Percentiles rank a stretch among this genome's conserved stretches.
Evolutionary conservation across 2,113 vertebrate species (phyloP).

Genomic region (Felis catus): DNA sequence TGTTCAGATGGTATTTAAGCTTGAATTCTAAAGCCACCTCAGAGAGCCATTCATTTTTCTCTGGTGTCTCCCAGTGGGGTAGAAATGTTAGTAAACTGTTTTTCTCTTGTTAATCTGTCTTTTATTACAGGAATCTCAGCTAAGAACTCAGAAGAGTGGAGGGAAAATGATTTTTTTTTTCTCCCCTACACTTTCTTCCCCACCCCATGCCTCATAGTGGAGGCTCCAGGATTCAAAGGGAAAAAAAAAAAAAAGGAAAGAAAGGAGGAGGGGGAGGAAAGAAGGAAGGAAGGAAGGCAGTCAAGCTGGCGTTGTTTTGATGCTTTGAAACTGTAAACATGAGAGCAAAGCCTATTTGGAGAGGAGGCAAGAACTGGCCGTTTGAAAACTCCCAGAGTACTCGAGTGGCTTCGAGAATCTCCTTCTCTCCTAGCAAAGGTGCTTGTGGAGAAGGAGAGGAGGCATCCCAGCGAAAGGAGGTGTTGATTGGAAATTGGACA

Average conservation of each 20-base stretch:
- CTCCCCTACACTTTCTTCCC: background rate
- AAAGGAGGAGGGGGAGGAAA: rapidly evolving
- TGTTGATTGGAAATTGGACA: background rate
- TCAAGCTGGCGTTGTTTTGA: background rate
- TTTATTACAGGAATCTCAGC: background rate
- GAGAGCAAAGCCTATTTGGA: background rate
- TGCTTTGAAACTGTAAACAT: background rate
- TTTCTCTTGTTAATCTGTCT: background rate
- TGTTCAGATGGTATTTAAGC: background rate
- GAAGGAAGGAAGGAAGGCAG: too few species aligned
- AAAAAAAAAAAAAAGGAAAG: background rate
- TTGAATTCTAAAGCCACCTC: background rate
- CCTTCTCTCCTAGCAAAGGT: background rate
- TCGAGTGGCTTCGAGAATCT: background rate
- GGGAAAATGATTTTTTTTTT: background rate
- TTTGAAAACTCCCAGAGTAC: background rate
- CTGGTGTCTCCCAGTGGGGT: background rate
- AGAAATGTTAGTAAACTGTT: background rate
- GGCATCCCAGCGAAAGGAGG: background rate
- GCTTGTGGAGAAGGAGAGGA: background rate
- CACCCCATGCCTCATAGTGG: background rate
- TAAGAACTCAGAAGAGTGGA: background rate
- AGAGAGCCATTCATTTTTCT: background rate
- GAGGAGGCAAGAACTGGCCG: background rate
- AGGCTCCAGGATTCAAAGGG: background rate